A percentile compares a stretch with the other conserved stretches of the same genome.
These are phyloP conservation scores for Martes martes DNA, from an alignment of 2,113 vertebrate genomes.

Conservation along the genomic window DNA sequence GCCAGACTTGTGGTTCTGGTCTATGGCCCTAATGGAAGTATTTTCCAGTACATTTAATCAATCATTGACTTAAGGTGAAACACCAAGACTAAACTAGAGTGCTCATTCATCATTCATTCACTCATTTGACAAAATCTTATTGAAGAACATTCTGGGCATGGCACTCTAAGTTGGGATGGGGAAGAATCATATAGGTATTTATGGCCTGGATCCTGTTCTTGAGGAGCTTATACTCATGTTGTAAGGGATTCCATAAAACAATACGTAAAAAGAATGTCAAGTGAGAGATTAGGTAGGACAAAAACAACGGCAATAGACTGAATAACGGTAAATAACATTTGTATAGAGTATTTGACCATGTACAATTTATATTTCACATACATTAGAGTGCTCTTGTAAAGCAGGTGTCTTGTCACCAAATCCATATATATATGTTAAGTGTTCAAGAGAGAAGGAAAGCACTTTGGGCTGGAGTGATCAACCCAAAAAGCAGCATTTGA, in stretches of 20 bases:
- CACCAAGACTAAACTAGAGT: not conserved
- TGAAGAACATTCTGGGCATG: not conserved
- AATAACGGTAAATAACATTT: not conserved
- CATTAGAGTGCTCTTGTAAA: not conserved
- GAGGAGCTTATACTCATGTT: not conserved
- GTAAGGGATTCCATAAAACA: not conserved
- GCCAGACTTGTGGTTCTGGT: not conserved
- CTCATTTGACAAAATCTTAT: not conserved
- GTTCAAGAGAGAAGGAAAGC: not conserved
- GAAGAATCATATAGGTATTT: not conserved
- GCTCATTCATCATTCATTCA: not conserved
- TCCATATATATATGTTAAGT: not conserved
- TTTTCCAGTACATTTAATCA: not conserved
- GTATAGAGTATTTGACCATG: not conserved
- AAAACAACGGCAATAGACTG: not conserved
- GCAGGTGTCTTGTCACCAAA: not conserved
- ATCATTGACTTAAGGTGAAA: not conserved
- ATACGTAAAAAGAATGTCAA: not conserved
- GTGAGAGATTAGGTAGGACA: not conserved
- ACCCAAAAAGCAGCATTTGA: not conserved
- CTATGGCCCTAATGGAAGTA: not conserved
- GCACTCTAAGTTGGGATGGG: not conserved
- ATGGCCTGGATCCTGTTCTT: not conserved
- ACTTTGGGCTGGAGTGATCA: not conserved
- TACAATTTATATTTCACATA: not conserved